Evolutionary conservation across 2,888 invertebrate genomes (phyloP).

Genomic region (Pachydiplax longipennis): DNA sequence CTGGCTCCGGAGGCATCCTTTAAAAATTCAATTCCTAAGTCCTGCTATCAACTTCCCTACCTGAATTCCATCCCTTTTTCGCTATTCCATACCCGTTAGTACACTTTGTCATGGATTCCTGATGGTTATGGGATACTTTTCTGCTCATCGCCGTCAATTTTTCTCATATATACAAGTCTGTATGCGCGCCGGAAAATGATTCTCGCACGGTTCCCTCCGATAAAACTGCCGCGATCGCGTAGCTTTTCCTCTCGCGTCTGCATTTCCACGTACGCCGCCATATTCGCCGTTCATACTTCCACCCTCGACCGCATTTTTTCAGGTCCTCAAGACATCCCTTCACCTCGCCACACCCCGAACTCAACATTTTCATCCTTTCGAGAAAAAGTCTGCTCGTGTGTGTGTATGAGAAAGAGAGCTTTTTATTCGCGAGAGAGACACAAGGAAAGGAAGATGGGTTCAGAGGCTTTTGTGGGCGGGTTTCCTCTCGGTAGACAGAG

Average conservation of each 20-base stretch:
- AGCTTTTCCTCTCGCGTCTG: neutral
- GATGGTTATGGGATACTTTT: neutral
- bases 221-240: neutral
- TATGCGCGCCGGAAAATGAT: neutral
- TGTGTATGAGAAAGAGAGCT: neutral
- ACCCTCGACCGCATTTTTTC: neutral
- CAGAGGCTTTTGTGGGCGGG: slow-evolving; percentile 39
- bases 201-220: neutral
- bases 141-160: neutral
- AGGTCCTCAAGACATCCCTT: neutral
- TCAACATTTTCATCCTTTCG: slow-evolving; percentile 19
- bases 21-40: too few relatives aligned
- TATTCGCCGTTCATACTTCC: neutral
- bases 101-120: neutral
- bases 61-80: neutral
- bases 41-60: too few relatives aligned
- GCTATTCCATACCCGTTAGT: neutral
- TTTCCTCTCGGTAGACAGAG: slow-evolving; percentile 24
- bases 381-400: neutral
- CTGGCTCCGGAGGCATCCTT: too few relatives aligned
- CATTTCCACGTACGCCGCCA: neutral
- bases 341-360: neutral
- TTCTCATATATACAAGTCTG: neutral
- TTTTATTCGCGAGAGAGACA: slow-evolving; percentile 14
- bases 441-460: neutral